Evolutionary conservation across 2,113 vertebrate genomes (phyloP).

Genomic region (Proterorhinus semilunaris): DNA sequence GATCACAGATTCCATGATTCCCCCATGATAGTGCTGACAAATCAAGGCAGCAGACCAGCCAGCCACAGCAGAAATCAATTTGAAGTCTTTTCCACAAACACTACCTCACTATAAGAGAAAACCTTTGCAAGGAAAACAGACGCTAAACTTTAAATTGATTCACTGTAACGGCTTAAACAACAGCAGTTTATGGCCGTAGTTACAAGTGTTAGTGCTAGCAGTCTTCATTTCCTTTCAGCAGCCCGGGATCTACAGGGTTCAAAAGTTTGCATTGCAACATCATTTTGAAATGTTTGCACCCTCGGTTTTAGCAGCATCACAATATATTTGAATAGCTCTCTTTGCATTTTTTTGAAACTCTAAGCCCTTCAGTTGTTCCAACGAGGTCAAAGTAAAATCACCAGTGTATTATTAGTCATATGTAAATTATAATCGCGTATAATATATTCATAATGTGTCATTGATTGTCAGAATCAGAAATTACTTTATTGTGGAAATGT

Average conservation of each 20-base stretch:
- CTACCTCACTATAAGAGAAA: not conserved
- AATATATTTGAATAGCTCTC: too few species aligned
- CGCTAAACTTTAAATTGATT: not conserved
- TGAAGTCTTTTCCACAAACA: not conserved
- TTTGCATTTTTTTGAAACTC: too few species aligned
- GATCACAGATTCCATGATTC: constrained; percentile 49
- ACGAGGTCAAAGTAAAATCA: not conserved
- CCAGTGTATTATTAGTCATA: not conserved
- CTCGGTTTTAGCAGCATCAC: too few species aligned
- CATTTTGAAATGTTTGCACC: too few species aligned
- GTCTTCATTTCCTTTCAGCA: too few species aligned
- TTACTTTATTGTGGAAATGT: too few species aligned
- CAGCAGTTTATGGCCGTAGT: not conserved
- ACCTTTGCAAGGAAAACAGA: not conserved
- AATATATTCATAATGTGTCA: too few species aligned
- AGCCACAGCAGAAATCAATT: constrained; percentile 9
- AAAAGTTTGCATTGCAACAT: too few species aligned
- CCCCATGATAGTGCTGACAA: constrained; percentile 25
- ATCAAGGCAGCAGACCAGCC: constrained; percentile 24
- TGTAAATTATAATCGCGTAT: too few species aligned
- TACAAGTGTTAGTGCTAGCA: not conserved
- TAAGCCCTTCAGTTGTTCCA: not conserved
- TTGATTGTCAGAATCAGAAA: too few species aligned
- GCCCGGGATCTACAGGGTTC: too few species aligned
- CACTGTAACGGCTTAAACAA: not conserved